These are phyloP conservation scores for Siniperca undulata DNA, from an alignment of 2,797 vertebrate genomes.

Conservation along the genomic window DNA sequence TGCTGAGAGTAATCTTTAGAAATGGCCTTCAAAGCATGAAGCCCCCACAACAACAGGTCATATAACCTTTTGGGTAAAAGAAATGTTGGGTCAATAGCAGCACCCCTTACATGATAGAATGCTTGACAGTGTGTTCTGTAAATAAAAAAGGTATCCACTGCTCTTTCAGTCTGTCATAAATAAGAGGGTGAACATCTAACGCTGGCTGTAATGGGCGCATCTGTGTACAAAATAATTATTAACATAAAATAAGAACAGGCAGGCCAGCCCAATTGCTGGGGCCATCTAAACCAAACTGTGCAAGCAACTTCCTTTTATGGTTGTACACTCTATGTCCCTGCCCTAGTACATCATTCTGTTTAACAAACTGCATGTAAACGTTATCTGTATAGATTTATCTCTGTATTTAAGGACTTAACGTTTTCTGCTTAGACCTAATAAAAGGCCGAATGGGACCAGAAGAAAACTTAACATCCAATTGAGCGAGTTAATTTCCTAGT, in stretches of 20 bases:
- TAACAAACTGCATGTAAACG: slow-evolving; percentile 39
- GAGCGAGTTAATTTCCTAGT: neutral
- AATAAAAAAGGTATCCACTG: slow-evolving; percentile 47
- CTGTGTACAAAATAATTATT: slow-evolving; percentile 45
- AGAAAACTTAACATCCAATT: neutral
- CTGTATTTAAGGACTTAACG: neutral
- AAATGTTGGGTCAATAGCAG: slow-evolving; percentile 69
- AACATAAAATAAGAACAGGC: slow-evolving; percentile 71
- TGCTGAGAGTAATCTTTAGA: slow-evolving; percentile 84
- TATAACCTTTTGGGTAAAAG: slow-evolving; percentile 81
- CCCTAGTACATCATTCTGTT: slow-evolving; percentile 23
- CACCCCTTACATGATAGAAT: slow-evolving; percentile 61
- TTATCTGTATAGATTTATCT: slow-evolving; percentile 16
- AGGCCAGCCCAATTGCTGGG: slow-evolving; percentile 55
- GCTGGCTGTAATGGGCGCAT: slow-evolving; percentile 27
- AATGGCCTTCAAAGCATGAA: slow-evolving; percentile 83
- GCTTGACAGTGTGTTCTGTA: slow-evolving; percentile 47
- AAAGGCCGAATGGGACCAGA: neutral
- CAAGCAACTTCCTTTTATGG: slow-evolving; percentile 79
- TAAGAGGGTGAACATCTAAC: slow-evolving; percentile 16
- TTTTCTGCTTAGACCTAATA: neutral
- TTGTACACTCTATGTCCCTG: slow-evolving; percentile 42
- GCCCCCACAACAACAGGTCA: slow-evolving; percentile 80
- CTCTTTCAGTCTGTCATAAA: slow-evolving; percentile 30
- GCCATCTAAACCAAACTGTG: slow-evolving; percentile 67